Evolutionary conservation across 2,888 invertebrate genomes (phyloP), one percentile per base, ranked within the genome.

Genomic region (Drosophila hawaiiensis): DNA sequence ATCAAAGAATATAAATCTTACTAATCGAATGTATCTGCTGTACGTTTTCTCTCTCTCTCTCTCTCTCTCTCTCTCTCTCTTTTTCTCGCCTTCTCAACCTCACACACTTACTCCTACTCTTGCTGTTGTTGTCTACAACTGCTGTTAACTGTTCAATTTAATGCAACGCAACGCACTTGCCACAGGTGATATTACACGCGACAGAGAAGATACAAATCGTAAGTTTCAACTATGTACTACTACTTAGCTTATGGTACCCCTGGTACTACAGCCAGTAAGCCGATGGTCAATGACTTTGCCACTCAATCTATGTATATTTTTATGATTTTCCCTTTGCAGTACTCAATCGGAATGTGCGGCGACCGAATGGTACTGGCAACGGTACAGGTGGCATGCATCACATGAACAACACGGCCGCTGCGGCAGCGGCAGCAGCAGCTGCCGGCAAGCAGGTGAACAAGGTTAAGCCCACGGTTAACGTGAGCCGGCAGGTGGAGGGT

Each of bases 391-490:
- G 72, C 69, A 84, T 85, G 76, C 82, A 93, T 63, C 93, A 93
- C 62, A 96, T 95, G 92, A 96, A 96, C 79, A 96, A 96, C 12
- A 96, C 89, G 19, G 95, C 96, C 28, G 87, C 84, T 25, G 86
- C 86, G 16, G 84, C 84, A 6, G 87, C 90, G 3, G 85, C 96
- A 28, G 85, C 91, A n/a, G 86, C 76, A 7, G 84, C 86, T 22
- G 89, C 87, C 28, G 84, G 88, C 82, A 96, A 97, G 92, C 97
- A 97, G 94, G 97, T 97, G 92, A 97, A 97, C 94, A 97, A 97
- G 94, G 97, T 97, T 90, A 97, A 97, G 93, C 97, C 97, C 54
- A 97, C 96, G 91, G 97, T 97, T 73, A 97, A 96, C 92, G 96
- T 97, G 69, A 97, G 96, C 92, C 95, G 97, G 93, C 95, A 96